Evolutionary conservation across 1,140 invertebrate species (phyloP).

Genomic region (Calliphora vicina): DNA sequence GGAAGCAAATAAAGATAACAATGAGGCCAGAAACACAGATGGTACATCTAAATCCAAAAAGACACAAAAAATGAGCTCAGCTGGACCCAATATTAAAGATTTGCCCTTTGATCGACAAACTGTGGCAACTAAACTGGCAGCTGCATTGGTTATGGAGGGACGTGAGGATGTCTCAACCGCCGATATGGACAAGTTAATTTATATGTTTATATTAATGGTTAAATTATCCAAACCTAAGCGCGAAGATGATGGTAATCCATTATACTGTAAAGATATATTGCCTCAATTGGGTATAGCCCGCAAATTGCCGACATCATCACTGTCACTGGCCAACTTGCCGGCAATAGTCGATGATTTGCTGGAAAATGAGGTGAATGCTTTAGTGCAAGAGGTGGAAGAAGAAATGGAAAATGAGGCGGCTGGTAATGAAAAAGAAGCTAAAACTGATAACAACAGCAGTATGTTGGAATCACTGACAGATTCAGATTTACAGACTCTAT

Average conservation of each 20-base stretch:
- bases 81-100: slow-evolving; percentile 27
- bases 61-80: background rate
- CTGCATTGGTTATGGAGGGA: slow-evolving; percentile 77
- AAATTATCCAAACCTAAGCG: slow-evolving; percentile 43
- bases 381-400: slow-evolving; percentile 51
- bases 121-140: slow-evolving; percentile 80
- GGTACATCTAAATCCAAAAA: background rate
- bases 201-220: slow-evolving; percentile 74
- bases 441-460: slow-evolving; percentile 32
- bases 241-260: slow-evolving; percentile 37
- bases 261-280: slow-evolving; percentile 35
- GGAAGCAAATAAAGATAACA: background rate
- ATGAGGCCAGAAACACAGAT: background rate
- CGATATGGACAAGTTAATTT: slow-evolving; percentile 78
- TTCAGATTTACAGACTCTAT: slow-evolving; percentile 74
- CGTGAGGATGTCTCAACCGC: slow-evolving; percentile 78
- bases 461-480: slow-evolving; percentile 78
- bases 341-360: slow-evolving; percentile 36
- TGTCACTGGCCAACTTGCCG: slow-evolving; percentile 6
- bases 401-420: slow-evolving; percentile 32
- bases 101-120: slow-evolving; percentile 55
- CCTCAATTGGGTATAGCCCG: slow-evolving; percentile 36
- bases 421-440: slow-evolving; percentile 23
- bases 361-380: slow-evolving; percentile 46
- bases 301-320: background rate